These are phyloP conservation scores for Cherax destructor DNA, from an alignment of 1,140 invertebrate genomes.

Conservation along the genomic window DNA sequence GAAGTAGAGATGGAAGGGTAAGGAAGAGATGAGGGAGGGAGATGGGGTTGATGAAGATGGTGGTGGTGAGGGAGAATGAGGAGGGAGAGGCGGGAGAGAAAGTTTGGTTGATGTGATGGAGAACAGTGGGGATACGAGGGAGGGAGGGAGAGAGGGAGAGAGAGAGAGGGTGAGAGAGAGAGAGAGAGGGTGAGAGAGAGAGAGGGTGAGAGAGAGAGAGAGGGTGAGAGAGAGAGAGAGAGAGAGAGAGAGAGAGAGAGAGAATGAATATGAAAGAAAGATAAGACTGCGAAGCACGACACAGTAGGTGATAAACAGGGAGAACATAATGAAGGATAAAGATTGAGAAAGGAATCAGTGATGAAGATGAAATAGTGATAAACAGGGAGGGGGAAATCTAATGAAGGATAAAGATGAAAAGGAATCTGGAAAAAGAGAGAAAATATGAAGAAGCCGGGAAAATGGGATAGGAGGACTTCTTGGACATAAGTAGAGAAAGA, in stretches of 20 bases:
- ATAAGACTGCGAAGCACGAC: not conserved
- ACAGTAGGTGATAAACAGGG: not conserved
- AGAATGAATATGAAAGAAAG: not conserved
- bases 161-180: no score
- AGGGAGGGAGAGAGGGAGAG: not conserved
- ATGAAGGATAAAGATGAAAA: not conserved
- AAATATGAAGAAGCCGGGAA: no score
- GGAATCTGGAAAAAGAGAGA: not conserved
- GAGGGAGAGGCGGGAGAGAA: slow-evolving; percentile 7
- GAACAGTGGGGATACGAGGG: not conserved
- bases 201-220: slow-evolving; percentile 19
- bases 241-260: not conserved
- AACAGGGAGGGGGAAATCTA: not conserved
- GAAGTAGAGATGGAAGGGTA: slow-evolving; percentile 12
- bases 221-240: slow-evolving; percentile 7
- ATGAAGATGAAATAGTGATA: not conserved
- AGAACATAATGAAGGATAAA: not conserved
- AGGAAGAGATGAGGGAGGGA: not conserved
- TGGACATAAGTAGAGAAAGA: no score
- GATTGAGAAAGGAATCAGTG: not conserved
- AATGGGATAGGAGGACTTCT: no score
- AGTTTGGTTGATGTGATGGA: not conserved
- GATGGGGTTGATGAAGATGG: not conserved
- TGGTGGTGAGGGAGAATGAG: not conserved
- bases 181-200: no score